Conservation (phyloP, 2,113 vertebrate species). For the Manacus vitellinus region DNA sequence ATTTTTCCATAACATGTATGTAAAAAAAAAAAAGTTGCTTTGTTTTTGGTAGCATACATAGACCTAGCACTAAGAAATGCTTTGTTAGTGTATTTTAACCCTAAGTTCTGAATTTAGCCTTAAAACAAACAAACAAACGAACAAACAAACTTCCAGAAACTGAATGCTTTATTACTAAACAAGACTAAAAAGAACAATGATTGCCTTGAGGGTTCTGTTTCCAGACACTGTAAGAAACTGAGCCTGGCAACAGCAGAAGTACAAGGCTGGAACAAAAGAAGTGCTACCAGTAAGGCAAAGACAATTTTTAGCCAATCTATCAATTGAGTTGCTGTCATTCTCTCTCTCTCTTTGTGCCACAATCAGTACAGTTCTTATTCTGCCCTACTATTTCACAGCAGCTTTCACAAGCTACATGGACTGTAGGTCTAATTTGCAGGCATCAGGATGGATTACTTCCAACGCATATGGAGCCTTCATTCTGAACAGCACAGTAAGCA, state of each 20-base stretch:
- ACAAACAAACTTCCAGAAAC: not conserved
- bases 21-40: not conserved
- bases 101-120: not conserved
- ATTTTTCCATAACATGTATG: fast-evolving
- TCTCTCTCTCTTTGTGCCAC: not conserved
- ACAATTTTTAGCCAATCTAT: not conserved
- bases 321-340: not conserved
- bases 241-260: not conserved
- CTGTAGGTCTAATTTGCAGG: not conserved
- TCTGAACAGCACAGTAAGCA: not conserved
- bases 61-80: not conserved
- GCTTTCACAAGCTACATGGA: not conserved
- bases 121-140: not conserved
- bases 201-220: not conserved
- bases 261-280: not conserved
- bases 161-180: not conserved
- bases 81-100: not conserved
- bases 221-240: not conserved
- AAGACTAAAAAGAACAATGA: not conserved
- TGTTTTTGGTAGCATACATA: not conserved
- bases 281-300: not conserved
- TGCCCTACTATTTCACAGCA: not conserved
- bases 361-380: not conserved
- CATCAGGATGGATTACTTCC: not conserved
- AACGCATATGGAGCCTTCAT: not conserved